Conservation (phyloP, 1,140 invertebrate genomes). For the Tyrophagus putrescentiae region DNA sequence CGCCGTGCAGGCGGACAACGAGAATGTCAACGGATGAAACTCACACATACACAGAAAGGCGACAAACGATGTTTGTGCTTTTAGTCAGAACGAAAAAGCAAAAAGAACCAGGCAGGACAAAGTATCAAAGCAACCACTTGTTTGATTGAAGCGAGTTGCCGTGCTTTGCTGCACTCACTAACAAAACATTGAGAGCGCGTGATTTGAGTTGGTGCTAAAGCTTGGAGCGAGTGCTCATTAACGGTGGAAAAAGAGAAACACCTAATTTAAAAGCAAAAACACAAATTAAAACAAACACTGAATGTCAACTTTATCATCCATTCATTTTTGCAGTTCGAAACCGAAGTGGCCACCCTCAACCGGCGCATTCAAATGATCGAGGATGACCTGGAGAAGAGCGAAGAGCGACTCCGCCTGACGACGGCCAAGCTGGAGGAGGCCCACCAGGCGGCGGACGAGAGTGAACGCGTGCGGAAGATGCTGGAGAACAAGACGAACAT, state of each 20-base stretch:
- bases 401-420: slow-evolving; percentile 58
- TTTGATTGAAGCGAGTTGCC: no score
- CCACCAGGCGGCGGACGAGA: slow-evolving; percentile 95
- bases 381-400: slow-evolving; percentile 44
- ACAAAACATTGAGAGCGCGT: no score
- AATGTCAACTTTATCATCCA: neutral
- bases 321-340: slow-evolving; percentile 1
- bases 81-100: no score
- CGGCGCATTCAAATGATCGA: slow-evolving; percentile 94
- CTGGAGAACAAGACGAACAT: slow-evolving; percentile 95
- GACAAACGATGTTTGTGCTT: no score
- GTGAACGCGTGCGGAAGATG: slow-evolving; percentile 88
- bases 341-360: slow-evolving; percentile 47
- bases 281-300: neutral
- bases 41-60: no score
- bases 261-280: neutral
- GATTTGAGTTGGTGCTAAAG: no score
- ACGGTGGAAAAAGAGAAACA: neutral
- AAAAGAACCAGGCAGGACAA: no score
- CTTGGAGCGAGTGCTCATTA: neutral
- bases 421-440: slow-evolving; percentile 97
- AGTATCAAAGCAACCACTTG: no score
- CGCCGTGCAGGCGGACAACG: no score
- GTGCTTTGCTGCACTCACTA: no score
- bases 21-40: no score